Conservation (phyloP, 2,797 vertebrate genomes). For the Kryptolebias ocellatus region DNA sequence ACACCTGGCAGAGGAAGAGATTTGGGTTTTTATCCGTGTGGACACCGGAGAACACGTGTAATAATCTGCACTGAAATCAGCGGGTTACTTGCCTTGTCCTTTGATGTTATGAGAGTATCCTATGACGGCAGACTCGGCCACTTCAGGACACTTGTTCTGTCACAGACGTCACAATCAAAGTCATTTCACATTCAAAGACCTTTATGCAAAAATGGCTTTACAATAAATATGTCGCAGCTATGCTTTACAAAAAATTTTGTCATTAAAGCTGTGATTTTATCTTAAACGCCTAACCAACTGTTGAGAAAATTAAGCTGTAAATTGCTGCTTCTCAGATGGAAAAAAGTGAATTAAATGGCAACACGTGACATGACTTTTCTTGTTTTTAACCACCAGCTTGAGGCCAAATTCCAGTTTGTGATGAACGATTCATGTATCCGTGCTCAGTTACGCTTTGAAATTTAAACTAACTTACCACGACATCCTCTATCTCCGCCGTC, state of each 20-base stretch:
- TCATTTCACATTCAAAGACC: background rate
- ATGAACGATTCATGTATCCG: no score
- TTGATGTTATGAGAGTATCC: conserved; percentile 91
- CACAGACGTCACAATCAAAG: conserved; percentile 22
- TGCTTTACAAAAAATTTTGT: no score
- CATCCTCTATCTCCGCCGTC: conserved; percentile 94
- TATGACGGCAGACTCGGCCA: conserved; percentile 93
- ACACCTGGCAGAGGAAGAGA: conserved; percentile 78
- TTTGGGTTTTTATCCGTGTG: background rate
- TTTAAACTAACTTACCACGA: conserved; percentile 81
- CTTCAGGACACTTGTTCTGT: conserved; percentile 88
- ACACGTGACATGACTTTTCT: no score
- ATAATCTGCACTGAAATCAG: background rate
- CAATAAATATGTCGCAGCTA: background rate
- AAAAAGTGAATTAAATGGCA: background rate
- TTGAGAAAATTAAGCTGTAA: background rate
- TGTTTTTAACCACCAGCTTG: no score
- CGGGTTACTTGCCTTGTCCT: conserved; percentile 87
- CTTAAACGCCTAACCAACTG: background rate
- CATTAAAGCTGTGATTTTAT: no score
- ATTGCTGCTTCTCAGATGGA: background rate
- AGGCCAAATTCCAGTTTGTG: no score
- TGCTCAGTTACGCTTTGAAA: no score
- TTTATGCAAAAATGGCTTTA: background rate
- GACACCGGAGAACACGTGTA: background rate